Evolutionary conservation across 2,797 vertebrate species (phyloP).

Genomic region (Spinus olivaceus): DNA sequence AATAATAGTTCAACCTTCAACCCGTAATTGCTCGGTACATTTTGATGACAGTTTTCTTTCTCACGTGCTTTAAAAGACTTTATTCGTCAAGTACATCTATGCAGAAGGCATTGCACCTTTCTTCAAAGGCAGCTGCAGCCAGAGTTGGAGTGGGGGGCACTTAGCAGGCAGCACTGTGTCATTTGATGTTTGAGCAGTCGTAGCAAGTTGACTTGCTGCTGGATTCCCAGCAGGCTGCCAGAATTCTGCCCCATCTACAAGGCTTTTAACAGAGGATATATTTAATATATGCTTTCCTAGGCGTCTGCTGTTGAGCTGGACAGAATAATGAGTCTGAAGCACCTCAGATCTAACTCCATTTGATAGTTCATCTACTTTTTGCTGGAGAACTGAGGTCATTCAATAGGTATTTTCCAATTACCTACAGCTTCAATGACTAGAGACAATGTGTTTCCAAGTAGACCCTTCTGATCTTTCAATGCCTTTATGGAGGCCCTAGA

Average conservation of each 20-base stretch:
- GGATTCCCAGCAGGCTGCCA: not conserved
- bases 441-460: not conserved
- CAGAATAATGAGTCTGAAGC: not conserved
- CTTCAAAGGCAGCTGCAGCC: constrained; percentile 45
- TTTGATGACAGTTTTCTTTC: constrained; percentile 45
- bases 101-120: constrained; percentile 23
- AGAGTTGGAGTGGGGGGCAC: not conserved
- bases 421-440: not conserved
- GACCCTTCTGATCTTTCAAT: not conserved
- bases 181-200: not conserved
- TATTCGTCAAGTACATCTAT: not conserved
- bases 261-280: not conserved
- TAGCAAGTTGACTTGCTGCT: not conserved
- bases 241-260: not conserved
- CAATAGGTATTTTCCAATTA: not conserved
- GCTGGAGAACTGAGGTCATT: not conserved
- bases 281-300: not conserved
- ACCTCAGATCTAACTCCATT: not conserved
- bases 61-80: constrained; percentile 51
- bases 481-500: not conserved
- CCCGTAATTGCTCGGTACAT: constrained; percentile 19
- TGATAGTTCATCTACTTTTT: not conserved
- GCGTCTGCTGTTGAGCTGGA: not conserved
- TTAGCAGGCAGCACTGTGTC: not conserved
- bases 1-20: constrained; percentile 61